These are phyloP conservation scores for Brachyhypopomus gauderio DNA, from an alignment of 2,113 vertebrate genomes.

Conservation along the genomic window DNA sequence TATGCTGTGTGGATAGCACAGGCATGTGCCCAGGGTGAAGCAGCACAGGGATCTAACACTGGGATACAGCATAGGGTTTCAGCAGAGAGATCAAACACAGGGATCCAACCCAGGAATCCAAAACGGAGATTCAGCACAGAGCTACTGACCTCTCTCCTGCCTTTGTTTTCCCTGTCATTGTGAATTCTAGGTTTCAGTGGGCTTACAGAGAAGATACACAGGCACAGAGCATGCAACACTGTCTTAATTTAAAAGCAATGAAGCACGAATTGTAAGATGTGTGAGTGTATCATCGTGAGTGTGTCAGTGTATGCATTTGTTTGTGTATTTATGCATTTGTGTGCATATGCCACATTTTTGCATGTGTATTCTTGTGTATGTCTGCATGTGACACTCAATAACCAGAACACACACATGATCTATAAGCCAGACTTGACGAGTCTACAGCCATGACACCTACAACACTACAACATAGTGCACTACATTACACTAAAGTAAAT, in stretches of 20 bases:
- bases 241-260: constrained; percentile 9
- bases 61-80: too few species aligned
- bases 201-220: background rate
- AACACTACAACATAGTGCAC: background rate
- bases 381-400: background rate
- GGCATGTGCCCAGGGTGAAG: too few species aligned
- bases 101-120: too few species aligned
- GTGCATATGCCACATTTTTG: background rate
- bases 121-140: too few species aligned
- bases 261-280: background rate
- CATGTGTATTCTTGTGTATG: background rate
- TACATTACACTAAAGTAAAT: background rate
- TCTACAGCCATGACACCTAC: background rate
- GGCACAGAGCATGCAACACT: background rate
- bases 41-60: too few species aligned
- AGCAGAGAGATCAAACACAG: too few species aligned
- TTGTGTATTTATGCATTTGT: background rate
- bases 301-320: background rate
- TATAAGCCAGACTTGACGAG: background rate
- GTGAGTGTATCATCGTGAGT: background rate
- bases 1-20: too few species aligned
- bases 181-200: background rate
- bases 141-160: background rate
- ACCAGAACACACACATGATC: background rate
- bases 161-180: background rate